Conservation (phyloP, 2,888 invertebrate genomes). For the Rhingia rostrata region DNA sequence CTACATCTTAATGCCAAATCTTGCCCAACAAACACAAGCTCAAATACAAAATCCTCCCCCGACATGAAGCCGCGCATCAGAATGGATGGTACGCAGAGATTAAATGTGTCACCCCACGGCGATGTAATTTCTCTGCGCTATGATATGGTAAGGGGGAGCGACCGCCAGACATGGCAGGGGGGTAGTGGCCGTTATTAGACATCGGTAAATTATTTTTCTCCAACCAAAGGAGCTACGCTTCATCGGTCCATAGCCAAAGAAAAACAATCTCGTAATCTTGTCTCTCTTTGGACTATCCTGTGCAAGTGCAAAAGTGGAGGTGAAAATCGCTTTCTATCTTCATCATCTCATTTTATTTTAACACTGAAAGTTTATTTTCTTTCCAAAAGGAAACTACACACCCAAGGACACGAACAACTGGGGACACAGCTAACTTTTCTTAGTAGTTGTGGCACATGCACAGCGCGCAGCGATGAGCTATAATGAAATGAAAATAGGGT, state of each 20-base stretch:
- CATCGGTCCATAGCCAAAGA: neutral
- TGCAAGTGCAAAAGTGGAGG: conserved; percentile 18
- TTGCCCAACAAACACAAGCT: conserved; percentile 45
- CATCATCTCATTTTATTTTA: conserved; percentile 46
- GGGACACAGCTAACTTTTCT: neutral
- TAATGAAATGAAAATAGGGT: conserved; percentile 72
- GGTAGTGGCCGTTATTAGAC: conserved; percentile 51
- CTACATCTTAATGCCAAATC: conserved; percentile 46
- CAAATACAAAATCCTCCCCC: conserved; percentile 27
- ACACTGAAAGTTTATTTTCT: conserved; percentile 47
- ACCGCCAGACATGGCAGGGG: neutral
- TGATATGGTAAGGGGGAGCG: conserved; percentile 15
- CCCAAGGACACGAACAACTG: conserved; percentile 38
- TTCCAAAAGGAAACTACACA: conserved; percentile 35
- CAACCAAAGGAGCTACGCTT: conserved; percentile 21
- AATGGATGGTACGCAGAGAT: conserved; percentile 49
- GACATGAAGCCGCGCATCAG: neutral
- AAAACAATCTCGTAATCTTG: conserved; percentile 33
- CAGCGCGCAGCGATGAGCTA: conserved; percentile 44
- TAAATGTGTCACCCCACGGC: conserved; percentile 67
- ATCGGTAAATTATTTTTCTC: conserved; percentile 67
- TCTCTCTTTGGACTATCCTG: conserved; percentile 21
- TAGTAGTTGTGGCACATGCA: neutral
- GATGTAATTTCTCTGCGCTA: conserved; percentile 64
- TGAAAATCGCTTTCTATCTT: conserved; percentile 38